Evolutionary conservation across 2,113 vertebrate genomes (phyloP), one percentile per base, ranked within the genome.

Genomic region (Lamprotornis superbus): DNA sequence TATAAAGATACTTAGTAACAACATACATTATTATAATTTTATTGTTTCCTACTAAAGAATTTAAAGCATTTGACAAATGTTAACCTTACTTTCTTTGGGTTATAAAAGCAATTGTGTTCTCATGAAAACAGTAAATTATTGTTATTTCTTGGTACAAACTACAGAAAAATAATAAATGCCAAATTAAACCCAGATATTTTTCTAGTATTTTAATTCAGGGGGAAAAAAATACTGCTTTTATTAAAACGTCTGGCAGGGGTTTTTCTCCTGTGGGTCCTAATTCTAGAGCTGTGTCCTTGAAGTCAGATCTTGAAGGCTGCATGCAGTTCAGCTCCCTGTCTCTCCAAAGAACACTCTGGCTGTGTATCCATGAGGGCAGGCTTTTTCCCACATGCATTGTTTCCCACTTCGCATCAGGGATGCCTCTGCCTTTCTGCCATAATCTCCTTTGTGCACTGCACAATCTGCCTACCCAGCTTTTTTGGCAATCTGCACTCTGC

Each of bases 371-470:
- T 11, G 28, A 53, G n/a, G 10, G 5, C 1, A 2, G 7, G 15
- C 50, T 46, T 91, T 63, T 91, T 63, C 30, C 25, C 18, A 28
- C 1, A 2, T 18, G 30, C 35, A 2, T 14, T 27, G 3, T 31
- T 90, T 78, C 4, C 35, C 56, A 24, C 52, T 59, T 91, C 56
- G 5, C 9, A 4, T 19, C 37, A 82, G 37, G 20, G 65, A 42
- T 50, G 47, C 55, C 86, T 40, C 71, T 64, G 53, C 44, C 30
- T 68, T 67, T 61, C 52, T 93, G 57, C 50, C 31, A 2, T 31
- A 28, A 25, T 31, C 60, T 82, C 10, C 52, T 24, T 55, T 67
- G 47, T 2, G 15, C 1, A 0, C 55, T 0, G 1, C 11, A 3
- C 39, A 84, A 67, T 42, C 24, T 91, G 64, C 50, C 20, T 63